Evolutionary conservation across 2,888 invertebrate genomes (phyloP), one percentile per base, ranked within the genome.

Genomic region (Lepidocyrtinus sp.): DNA sequence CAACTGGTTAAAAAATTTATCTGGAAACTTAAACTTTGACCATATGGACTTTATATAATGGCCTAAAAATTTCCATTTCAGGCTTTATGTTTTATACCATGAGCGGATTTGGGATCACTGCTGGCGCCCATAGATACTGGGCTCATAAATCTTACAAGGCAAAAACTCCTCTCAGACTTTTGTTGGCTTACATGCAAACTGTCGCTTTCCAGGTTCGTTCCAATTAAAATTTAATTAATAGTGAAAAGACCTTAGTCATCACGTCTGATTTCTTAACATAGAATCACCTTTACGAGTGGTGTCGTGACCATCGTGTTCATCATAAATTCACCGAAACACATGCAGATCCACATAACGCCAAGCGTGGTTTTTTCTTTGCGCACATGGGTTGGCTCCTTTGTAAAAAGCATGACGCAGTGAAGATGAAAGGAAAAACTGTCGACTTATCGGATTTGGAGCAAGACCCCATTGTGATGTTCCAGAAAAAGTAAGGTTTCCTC

Each of bases 341-440:
- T 88, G 96, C 96, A 0, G 97, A 97, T 89, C 97, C 97, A 0
- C 96, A 97, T 88, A 96, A 97, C 88, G 95, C 96, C 1, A 94
- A 90, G 68, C 91, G 97, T 25, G 98, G 98, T 15, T 97, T 98
- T 90, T 98, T 98, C 92, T 98, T 98, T 90, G 92, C 97, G 0
- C 98, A 98, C 89, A 91, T 98, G 86, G 98, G 98, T 81, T 98
- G 98, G 98, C 90, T 98, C 83, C 90, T 98, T 74, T 94, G 94
- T 87, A 92, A 93, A 87, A 98, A 98, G 88, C 98, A 98, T 88
- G 94, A 93, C 55, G 95, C 96, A 82, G 96, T 98, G n/a, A 93
- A 93, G 85, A 91, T 89, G 46, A 96, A 95, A 88, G 97, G 97
- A 50, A 93, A 93, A 83, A 90, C 91, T 9, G 91, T 98, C 7